Conservation (phyloP, 2,797 vertebrate genomes). For the Tokudaia muenninki region DNA sequence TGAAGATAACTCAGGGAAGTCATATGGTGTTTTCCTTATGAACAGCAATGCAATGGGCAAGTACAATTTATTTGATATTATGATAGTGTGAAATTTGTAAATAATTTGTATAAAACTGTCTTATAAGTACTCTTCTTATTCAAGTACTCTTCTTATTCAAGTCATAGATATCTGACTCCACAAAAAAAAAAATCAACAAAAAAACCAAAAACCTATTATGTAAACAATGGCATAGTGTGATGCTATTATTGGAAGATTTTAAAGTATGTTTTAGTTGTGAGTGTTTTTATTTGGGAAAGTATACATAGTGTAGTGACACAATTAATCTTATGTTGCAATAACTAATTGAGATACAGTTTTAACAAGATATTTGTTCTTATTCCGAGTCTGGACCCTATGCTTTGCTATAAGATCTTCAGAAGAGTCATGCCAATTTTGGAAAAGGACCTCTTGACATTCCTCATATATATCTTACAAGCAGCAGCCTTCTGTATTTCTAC, state of each 20-base stretch:
- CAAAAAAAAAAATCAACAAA: not conserved
- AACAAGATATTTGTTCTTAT: not conserved
- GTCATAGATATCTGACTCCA: not conserved
- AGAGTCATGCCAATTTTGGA: not conserved
- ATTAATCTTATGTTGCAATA: slow-evolving; percentile 3
- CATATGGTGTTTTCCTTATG: slow-evolving; percentile 97
- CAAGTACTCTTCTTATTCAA: not conserved
- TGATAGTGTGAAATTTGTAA: not conserved
- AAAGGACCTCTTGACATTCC: not conserved
- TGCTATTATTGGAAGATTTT: slow-evolving; percentile 1
- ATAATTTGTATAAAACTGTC: not conserved
- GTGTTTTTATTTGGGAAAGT: not conserved
- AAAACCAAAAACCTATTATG: not conserved
- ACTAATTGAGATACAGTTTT: not conserved
- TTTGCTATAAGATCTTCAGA: not conserved
- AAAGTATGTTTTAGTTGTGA: not conserved
- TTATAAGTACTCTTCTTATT: not conserved
- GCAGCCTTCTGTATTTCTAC: not conserved
- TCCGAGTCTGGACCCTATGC: not conserved
- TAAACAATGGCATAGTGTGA: not conserved
- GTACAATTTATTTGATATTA: slow-evolving; percentile 4
- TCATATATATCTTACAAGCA: not conserved
- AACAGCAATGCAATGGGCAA: slow-evolving; percentile 99
- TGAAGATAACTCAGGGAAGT: slow-evolving; percentile 92
- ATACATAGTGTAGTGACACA: not conserved